Conservation (phyloP, 1,140 invertebrate species). For the Cyclina sinensis region DNA sequence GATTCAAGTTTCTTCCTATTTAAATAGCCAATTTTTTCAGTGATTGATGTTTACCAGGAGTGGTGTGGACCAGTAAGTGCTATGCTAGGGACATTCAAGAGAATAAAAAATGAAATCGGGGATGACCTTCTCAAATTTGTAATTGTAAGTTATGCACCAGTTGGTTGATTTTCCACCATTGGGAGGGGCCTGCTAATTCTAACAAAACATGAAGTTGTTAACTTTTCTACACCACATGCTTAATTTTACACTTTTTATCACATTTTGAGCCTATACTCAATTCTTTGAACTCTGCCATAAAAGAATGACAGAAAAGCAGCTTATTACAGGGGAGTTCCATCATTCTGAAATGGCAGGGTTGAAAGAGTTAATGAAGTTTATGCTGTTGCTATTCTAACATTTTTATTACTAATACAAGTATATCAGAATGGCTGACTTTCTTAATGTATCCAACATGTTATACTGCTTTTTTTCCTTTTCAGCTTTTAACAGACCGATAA, state of each 20-base stretch:
- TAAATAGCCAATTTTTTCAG: slow-evolving; percentile 49
- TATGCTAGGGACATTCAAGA: slow-evolving; percentile 94
- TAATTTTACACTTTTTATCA: background rate
- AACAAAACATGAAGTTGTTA: background rate
- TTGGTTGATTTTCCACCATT: slow-evolving; percentile 4
- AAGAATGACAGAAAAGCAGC: too few species aligned
- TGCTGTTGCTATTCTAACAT: too few species aligned
- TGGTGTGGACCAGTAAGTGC: slow-evolving; percentile 96
- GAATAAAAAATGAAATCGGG: slow-evolving; percentile 95
- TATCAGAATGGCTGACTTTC: too few species aligned
- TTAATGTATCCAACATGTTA: too few species aligned
- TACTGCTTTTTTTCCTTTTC: too few species aligned
- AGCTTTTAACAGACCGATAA: too few species aligned
- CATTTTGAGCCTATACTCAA: background rate
- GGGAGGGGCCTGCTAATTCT: background rate
- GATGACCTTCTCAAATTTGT: slow-evolving; percentile 94
- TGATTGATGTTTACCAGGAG: slow-evolving; percentile 91
- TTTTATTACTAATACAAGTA: too few species aligned
- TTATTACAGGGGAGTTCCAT: too few species aligned
- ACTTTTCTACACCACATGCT: slow-evolving; percentile 11
- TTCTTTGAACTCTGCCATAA: too few species aligned
- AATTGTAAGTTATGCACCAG: slow-evolving; percentile 89
- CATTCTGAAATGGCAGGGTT: too few species aligned
- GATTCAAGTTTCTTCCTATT: background rate
- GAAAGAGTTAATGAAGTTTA: too few species aligned